These are phyloP conservation scores for Sterrhoptilus dennistouni DNA, from an alignment of 2,113 vertebrate species.

Conservation along the genomic window DNA sequence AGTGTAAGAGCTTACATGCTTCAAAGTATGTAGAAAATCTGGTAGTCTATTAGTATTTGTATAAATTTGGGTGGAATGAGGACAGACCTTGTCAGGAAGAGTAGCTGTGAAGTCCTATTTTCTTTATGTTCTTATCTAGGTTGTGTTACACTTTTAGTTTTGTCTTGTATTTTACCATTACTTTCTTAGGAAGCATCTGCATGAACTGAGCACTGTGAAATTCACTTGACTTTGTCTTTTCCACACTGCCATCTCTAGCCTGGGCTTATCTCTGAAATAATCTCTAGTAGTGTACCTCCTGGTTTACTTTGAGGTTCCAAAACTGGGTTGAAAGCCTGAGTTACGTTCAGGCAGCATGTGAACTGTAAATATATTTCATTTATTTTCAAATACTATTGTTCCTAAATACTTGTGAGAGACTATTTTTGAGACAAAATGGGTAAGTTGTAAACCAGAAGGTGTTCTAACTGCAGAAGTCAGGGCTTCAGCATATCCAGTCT, in stretches of 20 bases:
- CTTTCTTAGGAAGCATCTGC: background rate
- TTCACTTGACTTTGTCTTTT: background rate
- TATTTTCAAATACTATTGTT: background rate
- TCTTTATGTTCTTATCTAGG: background rate
- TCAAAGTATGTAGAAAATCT: background rate
- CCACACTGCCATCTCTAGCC: background rate
- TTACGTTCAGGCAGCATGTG: background rate
- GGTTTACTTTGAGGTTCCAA: background rate
- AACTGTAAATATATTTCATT: background rate
- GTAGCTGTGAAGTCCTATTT: background rate
- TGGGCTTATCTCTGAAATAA: background rate
- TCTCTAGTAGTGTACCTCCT: background rate
- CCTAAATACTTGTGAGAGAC: background rate
- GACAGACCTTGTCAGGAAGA: accelerated
- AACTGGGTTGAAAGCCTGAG: background rate
- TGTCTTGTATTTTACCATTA: background rate
- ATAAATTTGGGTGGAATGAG: background rate
- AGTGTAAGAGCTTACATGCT: background rate
- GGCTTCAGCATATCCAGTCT: background rate
- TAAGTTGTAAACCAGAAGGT: background rate
- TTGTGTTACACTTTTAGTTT: background rate
- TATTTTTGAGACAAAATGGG: background rate
- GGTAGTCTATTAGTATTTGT: background rate
- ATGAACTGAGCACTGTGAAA: background rate
- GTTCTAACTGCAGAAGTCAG: background rate